phyloP scores from a whole-genome alignment of 2,113 vertebrate species.

The Bos javanicus region DNA sequence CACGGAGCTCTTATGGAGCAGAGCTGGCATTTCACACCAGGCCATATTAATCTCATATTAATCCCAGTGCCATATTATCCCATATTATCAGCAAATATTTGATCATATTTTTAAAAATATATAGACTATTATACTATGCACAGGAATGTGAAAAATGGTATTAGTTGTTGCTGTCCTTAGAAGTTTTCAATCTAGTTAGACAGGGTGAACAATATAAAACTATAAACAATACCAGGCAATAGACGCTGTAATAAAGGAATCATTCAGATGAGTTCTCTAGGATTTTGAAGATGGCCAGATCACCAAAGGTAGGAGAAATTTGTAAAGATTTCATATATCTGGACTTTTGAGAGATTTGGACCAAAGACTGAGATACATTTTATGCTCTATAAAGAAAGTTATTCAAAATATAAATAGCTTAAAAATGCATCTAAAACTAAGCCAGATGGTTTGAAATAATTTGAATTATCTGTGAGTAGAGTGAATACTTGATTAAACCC shows the following conservation, averaged over 20 bases:
- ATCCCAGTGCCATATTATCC: neutral
- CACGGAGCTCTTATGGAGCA: neutral
- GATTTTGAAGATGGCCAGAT: neutral
- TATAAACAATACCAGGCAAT: neutral
- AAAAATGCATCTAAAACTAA: slow-evolving; percentile 57
- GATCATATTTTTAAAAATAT: neutral
- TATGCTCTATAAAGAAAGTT: slow-evolving; percentile 6
- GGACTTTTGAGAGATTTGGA: slow-evolving; percentile 43
- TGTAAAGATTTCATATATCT: slow-evolving; percentile 55
- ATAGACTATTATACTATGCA: neutral
- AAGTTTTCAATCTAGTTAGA: neutral
- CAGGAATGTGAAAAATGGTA: neutral
- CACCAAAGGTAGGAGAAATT: slow-evolving; percentile 32
- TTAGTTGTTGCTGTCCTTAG: neutral
- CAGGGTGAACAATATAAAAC: neutral
- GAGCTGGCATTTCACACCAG: neutral
- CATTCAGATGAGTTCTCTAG: neutral
- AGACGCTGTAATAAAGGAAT: neutral
- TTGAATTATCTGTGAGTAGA: slow-evolving; percentile 51
- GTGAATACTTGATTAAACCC: slow-evolving; percentile 74
- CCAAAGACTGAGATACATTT: slow-evolving; percentile 41
- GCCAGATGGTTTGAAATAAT: slow-evolving; percentile 68
- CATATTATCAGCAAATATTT: neutral
- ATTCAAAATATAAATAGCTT: slow-evolving; percentile 29
- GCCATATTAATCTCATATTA: neutral